Conservation (phyloP, 2,888 invertebrate genomes). For the Papilio elwesi region DNA sequence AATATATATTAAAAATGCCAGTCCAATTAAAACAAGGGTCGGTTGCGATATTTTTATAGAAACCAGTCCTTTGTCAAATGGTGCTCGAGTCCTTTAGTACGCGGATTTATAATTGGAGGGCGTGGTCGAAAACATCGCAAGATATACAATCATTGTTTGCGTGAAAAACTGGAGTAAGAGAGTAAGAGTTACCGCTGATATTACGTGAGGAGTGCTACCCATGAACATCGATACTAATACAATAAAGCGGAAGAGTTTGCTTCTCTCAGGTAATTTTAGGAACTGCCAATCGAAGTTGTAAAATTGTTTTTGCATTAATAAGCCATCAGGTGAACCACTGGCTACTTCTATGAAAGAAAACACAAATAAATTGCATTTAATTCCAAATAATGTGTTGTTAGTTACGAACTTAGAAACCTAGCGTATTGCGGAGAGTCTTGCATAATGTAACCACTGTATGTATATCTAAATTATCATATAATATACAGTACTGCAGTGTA, state of each 20-base stretch:
- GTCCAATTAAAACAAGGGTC: slow-evolving; percentile 29
- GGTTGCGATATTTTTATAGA: slow-evolving; percentile 31
- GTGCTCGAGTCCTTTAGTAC: slow-evolving; percentile 7
- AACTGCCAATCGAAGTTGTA: too few relatives aligned
- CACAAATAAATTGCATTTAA: too few relatives aligned
- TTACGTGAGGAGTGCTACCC: too few relatives aligned
- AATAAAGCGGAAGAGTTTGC: too few relatives aligned
- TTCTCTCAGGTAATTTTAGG: too few relatives aligned
- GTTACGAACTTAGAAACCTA: not conserved
- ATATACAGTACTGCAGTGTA: slow-evolving; percentile 8
- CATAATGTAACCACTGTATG: too few relatives aligned
- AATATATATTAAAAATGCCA: not conserved
- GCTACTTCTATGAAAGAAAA: too few relatives aligned
- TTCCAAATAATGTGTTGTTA: not conserved
- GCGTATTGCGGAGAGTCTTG: too few relatives aligned
- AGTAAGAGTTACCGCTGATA: too few relatives aligned
- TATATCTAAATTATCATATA: not conserved
- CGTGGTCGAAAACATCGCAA: slow-evolving; percentile 26
- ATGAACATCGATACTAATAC: too few relatives aligned
- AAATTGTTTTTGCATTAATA: too few relatives aligned
- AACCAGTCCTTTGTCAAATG: slow-evolving; percentile 34
- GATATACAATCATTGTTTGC: not conserved
- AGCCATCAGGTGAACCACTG: too few relatives aligned
- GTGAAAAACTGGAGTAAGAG: not conserved
- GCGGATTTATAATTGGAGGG: slow-evolving; percentile 31